Base-by-base conservation (phyloP, 35 echinoderm and acorn worm species). In the Ophiothrix spiculata region DNA sequence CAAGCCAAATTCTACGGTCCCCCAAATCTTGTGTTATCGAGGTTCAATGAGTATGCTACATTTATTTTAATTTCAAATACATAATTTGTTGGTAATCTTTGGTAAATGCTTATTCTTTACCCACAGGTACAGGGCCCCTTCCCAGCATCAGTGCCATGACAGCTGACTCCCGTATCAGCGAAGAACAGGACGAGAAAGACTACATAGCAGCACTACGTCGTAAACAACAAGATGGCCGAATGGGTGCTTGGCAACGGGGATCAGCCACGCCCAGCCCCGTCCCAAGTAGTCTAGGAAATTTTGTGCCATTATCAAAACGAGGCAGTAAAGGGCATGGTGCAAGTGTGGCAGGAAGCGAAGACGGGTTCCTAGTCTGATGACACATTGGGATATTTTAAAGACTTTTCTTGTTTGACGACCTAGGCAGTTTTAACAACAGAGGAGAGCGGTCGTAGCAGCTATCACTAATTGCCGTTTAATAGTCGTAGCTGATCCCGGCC, bases 341-440 rank as follows among this genome's bases (percentile, higher is more conserved):
- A 28, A 85, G 78, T 77, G 77, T 79, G 38, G 86, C 86, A 39
- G 90, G 85, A 15, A 95, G 93, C 76, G 89, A 95, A 64, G 89
- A 95, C 36, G 93, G 93, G 25, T 95, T 87, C 69, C 81, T 95
- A n/a, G 93, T 95, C 14, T 95, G n/a, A n/a, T n/a, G n/a, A n/a
- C n/a, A n/a, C n/a, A n/a, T n/a, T n/a, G n/a, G n/a, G n/a, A n/a
- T n/a, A n/a, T n/a, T n/a, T n/a, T n/a, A n/a, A n/a, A n/a, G n/a
- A n/a, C n/a, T n/a, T n/a, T n/a, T n/a, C n/a, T n/a, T n/a, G n/a
- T n/a, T n/a, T n/a, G n/a, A n/a, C n/a, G n/a, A n/a, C n/a, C n/a
- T n/a, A n/a, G n/a, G n/a, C n/a, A n/a, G n/a, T n/a, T n/a, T n/a
- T n/a, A n/a, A n/a, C n/a, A n/a, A n/a, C n/a, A n/a, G n/a, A n/a